phyloP scores from a whole-genome alignment of 2,888 invertebrate genomes.

The Tricholauxania praeusta region DNA sequence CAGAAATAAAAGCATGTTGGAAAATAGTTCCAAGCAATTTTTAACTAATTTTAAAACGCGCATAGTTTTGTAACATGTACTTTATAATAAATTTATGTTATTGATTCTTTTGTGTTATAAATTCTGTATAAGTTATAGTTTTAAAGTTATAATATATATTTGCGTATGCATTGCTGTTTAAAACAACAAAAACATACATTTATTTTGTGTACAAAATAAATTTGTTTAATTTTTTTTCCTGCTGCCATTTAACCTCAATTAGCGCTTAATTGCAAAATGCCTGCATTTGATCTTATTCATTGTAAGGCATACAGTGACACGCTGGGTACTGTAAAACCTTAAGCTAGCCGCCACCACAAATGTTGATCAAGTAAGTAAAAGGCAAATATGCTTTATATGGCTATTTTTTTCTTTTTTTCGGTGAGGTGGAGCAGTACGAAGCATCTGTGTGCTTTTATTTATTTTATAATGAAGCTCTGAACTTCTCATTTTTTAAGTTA shows the following conservation, averaged over 20 bases:
- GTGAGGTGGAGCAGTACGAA: slow-evolving; percentile 1
- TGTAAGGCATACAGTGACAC: slow-evolving; percentile 15
- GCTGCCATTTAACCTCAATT: slow-evolving; percentile 9
- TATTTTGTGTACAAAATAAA: too few relatives aligned
- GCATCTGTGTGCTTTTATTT: background rate
- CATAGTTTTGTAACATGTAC: slow-evolving; percentile 14
- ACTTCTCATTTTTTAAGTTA: slow-evolving; percentile 4
- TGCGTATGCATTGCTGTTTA: background rate
- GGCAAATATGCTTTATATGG: slow-evolving; percentile 24
- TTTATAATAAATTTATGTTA: background rate
- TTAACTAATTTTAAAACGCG: background rate
- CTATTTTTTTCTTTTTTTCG: background rate
- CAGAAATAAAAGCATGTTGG: slow-evolving; percentile 22
- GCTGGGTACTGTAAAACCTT: background rate
- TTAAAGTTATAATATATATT: background rate
- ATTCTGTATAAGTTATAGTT: background rate
- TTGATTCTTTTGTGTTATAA: slow-evolving; percentile 9
- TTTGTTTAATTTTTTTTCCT: slow-evolving; percentile 8
- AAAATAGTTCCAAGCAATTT: background rate
- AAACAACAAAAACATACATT: background rate
- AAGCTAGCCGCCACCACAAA: slow-evolving; percentile 13
- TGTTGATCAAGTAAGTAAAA: slow-evolving; percentile 16
- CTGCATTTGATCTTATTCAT: slow-evolving; percentile 16
- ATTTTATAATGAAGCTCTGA: slow-evolving; percentile 6
- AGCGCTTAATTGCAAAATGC: slow-evolving; percentile 26